Percentiles rank a stretch among this genome's conserved stretches.
phyloP scores from a whole-genome alignment of 2,888 invertebrate genomes.

The Euzetes globulus region DNA sequence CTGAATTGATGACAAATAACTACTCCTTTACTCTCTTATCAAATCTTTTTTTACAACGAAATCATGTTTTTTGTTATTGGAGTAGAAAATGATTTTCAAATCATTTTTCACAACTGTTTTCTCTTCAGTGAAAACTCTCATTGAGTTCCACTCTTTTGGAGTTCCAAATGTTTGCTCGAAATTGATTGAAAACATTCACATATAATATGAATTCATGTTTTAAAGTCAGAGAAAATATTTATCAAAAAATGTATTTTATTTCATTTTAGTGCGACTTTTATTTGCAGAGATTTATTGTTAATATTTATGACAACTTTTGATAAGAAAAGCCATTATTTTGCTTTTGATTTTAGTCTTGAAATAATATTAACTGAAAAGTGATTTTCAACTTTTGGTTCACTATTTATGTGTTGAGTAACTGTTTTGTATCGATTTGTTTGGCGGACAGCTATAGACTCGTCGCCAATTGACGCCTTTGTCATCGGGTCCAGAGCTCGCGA shows the following conservation, averaged over 20 bases:
- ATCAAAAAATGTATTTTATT: not conserved
- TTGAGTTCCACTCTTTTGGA: not conserved
- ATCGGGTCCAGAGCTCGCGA: slow-evolving; percentile 37
- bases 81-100: not conserved
- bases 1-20: not conserved
- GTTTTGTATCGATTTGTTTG: not conserved
- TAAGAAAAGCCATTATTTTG: not conserved
- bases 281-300: not conserved
- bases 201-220: not conserved
- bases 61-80: not conserved
- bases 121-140: not conserved
- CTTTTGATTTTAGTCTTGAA: not conserved
- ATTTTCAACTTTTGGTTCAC: no score
- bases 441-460: slow-evolving; percentile 32
- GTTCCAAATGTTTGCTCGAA: not conserved
- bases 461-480: slow-evolving; percentile 37
- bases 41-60: not conserved
- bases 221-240: not conserved
- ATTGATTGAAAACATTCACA: not conserved
- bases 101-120: not conserved
- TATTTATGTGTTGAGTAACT: not conserved
- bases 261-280: not conserved
- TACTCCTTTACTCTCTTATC: not conserved
- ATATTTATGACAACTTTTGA: not conserved
- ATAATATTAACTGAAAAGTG: no score